phyloP scores from a whole-genome alignment of 2,113 vertebrate species.

The Mastomys coucha region DNA sequence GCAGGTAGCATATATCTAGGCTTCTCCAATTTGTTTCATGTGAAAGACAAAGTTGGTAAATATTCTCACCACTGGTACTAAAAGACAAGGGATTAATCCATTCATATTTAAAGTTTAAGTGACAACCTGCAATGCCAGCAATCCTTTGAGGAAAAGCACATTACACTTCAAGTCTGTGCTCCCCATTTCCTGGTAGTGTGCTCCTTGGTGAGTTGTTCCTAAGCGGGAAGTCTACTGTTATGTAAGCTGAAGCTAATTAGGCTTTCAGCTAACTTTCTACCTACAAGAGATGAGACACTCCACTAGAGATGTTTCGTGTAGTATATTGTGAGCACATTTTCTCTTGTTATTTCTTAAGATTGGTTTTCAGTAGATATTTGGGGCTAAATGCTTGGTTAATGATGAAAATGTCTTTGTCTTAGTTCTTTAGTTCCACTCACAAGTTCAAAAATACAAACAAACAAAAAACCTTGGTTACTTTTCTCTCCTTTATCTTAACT shows the following conservation, averaged over 20 bases:
- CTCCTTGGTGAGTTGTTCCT: not conserved
- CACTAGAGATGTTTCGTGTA: not conserved
- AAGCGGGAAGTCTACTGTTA: not conserved
- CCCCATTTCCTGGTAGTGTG: not conserved
- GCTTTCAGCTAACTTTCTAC: not conserved
- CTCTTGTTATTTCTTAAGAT: not conserved
- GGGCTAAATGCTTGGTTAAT: constrained; percentile 5
- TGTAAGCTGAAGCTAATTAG: constrained; percentile 20
- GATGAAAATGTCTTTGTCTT: not conserved
- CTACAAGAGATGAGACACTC: not conserved
- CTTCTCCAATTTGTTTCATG: not conserved
- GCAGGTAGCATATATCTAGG: not conserved
- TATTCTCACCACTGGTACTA: not conserved
- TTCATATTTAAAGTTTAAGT: not conserved
- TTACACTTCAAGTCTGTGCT: not conserved
- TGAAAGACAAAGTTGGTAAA: not conserved
- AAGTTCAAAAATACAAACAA: not conserved
- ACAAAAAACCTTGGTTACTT: constrained; percentile 34
- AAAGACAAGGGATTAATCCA: not conserved
- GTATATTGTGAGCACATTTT: not conserved
- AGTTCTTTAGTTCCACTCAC: not conserved
- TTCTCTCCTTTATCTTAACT: not conserved
- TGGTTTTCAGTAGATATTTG: constrained; percentile 23
- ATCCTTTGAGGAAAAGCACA: not conserved
- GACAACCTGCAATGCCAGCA: not conserved